A percentile compares a stretch with the other conserved stretches of the same genome.
phyloP scores from a whole-genome alignment of 2,113 vertebrate species.

The Athene noctua region DNA sequence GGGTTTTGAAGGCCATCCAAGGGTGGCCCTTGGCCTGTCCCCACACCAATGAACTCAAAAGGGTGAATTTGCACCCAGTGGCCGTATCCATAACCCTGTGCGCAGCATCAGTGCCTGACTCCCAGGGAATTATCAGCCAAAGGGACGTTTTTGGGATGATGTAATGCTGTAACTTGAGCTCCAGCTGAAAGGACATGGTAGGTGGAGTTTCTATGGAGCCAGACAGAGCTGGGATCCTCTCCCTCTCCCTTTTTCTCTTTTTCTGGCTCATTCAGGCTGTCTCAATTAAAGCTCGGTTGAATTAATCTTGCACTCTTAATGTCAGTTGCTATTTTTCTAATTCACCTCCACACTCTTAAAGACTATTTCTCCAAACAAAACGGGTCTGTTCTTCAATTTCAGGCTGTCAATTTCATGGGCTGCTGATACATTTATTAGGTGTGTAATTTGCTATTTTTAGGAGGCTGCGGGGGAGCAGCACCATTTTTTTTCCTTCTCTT shows the following conservation, averaged over 20 bases:
- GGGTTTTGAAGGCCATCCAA: neutral
- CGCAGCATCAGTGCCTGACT: neutral
- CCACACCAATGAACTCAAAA: neutral
- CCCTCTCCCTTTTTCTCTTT: slow-evolving; percentile 38
- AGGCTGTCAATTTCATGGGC: slow-evolving; percentile 72
- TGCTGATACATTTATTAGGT: slow-evolving; percentile 76
- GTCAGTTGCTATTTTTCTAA: slow-evolving; percentile 69
- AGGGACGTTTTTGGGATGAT: slow-evolving; percentile 49
- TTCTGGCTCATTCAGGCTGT: slow-evolving; percentile 47
- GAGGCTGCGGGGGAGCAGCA: slow-evolving; percentile 61
- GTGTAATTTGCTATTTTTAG: slow-evolving; percentile 75
- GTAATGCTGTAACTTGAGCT: slow-evolving; percentile 60
- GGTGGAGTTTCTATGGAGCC: slow-evolving; percentile 63
- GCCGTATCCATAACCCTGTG: accelerated
- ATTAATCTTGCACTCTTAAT: slow-evolving; percentile 67
- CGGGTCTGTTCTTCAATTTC: slow-evolving; percentile 64
- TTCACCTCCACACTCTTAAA: slow-evolving; percentile 62
- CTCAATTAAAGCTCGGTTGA: slow-evolving; percentile 33
- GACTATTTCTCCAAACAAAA: slow-evolving; percentile 68
- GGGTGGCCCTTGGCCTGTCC: neutral
- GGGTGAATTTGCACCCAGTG: neutral
- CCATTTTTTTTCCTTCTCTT: slow-evolving; percentile 30
- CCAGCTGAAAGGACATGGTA: slow-evolving; percentile 31
- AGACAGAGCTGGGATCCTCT: slow-evolving; percentile 58
- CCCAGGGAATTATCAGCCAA: slow-evolving; percentile 45